Evolutionary conservation across 1,140 invertebrate genomes (phyloP), one percentile per base, ranked within the genome.

Genomic region (Hyphantria cunea): DNA sequence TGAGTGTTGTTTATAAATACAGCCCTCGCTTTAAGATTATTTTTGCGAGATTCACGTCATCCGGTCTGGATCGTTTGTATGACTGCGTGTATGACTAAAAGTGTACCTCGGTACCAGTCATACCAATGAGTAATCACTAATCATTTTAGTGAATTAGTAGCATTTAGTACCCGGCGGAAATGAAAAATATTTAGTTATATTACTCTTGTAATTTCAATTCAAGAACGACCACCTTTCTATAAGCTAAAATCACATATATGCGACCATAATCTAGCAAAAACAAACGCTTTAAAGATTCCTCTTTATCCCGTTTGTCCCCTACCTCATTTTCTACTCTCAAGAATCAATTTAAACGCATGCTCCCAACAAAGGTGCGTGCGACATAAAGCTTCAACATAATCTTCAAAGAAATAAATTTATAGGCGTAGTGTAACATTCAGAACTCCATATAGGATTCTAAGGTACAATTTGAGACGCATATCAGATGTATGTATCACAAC

Each of bases 1-100:
- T 48, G 14, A 48, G 63, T 52, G 62, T 63, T 77, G 70, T 76
- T 77, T 80, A 80, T 74, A 77, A 77, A 77, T 75, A 74, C 53
- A 70, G 64, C 64, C 61, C 59, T 69, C 64, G 61, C 53, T 48
- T 71, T 58, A 49, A 49, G 79, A 77, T 81, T 83, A 86, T 85
- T 81, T 82, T 83, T 55, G 74, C 77, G 63, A 72, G 68, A 69
- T 80, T 78, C 74, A 80, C 84, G 82, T 85, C 84, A 85, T 80
- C 74, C 73, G 65, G 73, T 61, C 75, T 60, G 70, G 67, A 76
- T 81, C 76, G 76, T 76, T 72, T 76, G 76, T 72, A 81, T 85
- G 79, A 87, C 76, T 84, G 67, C 70, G 67, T 76, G 76, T 70
- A 84, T 84, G 84, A 84, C 80, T 84, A 82, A 82, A 83, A 76